Evolutionary conservation across 2,888 invertebrate species (phyloP).

Genomic region (Temnothorax ravouxi): DNA sequence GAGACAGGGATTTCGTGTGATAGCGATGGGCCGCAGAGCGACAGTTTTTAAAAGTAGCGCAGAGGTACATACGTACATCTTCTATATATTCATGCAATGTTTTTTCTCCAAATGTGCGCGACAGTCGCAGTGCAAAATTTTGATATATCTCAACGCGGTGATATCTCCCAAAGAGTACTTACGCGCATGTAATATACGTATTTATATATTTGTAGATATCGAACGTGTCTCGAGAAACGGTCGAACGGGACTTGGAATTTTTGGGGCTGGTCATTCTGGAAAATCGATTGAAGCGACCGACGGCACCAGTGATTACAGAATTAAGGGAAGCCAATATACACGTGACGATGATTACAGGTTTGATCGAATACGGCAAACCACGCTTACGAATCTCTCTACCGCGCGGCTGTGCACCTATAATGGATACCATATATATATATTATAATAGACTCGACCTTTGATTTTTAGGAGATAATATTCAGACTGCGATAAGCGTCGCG

Average conservation of each 20-base stretch:
- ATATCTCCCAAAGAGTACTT: background rate
- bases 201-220: constrained; percentile 81
- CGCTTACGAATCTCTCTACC: background rate
- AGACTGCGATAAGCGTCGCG: constrained; percentile 97
- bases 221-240: constrained; percentile 88
- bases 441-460: background rate
- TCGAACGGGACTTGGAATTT: constrained; percentile 91
- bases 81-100: background rate
- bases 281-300: constrained; percentile 94
- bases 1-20: constrained; percentile 93
- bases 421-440: background rate
- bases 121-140: background rate
- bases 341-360: constrained; percentile 96
- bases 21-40: constrained; percentile 89
- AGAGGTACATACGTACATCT: constrained; percentile 68
- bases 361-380: constrained; percentile 57
- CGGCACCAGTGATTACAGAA: constrained; percentile 91
- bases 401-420: no score
- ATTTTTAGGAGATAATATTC: constrained; percentile 93
- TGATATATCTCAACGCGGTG: background rate
- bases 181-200: no score
- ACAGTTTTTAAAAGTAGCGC: constrained; percentile 69
- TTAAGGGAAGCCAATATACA: constrained; percentile 92
- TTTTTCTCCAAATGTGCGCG: background rate
- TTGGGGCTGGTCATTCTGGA: constrained; percentile 93